Evolutionary conservation across 2,113 vertebrate species (phyloP).

Genomic region (Spheniscus mendiculus): DNA sequence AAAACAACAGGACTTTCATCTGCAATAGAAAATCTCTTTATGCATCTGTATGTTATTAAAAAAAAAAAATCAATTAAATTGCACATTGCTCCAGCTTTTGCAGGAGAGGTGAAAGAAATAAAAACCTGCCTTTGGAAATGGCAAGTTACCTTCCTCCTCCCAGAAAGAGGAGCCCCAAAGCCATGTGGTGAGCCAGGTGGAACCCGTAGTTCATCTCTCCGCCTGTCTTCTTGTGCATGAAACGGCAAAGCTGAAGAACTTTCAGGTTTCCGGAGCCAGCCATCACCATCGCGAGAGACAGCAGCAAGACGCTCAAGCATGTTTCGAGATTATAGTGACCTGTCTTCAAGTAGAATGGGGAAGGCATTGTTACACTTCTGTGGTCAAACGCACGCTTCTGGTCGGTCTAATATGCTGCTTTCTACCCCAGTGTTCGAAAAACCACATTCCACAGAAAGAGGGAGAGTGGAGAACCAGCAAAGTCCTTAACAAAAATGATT

Average conservation of each 20-base stretch:
- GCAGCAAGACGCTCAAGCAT: conserved; percentile 90
- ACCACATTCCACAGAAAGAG: neutral
- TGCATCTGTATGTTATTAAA: neutral
- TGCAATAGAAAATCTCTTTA: fast-evolving
- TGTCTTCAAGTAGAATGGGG: conserved; percentile 70
- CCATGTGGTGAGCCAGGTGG: conserved; percentile 98
- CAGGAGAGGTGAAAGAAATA: neutral
- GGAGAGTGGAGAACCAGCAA: neutral
- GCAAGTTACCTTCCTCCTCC: conserved; percentile 91
- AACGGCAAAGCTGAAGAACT: conserved; percentile 94
- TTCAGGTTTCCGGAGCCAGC: conserved; percentile 92
- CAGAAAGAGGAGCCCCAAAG: conserved; percentile 92
- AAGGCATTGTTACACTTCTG: neutral
- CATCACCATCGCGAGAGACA: conserved; percentile 96
- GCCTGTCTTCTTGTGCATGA: conserved; percentile 92
- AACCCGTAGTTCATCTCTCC: conserved; percentile 99
- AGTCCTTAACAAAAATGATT: neutral
- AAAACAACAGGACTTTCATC: neutral
- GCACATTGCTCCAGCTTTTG: neutral
- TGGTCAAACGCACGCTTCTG: neutral
- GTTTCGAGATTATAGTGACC: conserved; percentile 95
- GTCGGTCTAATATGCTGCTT: neutral
- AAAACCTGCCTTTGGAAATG: neutral
- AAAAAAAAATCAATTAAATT: neutral
- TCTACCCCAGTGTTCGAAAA: neutral